Conservation (phyloP, 2,113 vertebrate genomes). For the Lipophrys pholis region DNA sequence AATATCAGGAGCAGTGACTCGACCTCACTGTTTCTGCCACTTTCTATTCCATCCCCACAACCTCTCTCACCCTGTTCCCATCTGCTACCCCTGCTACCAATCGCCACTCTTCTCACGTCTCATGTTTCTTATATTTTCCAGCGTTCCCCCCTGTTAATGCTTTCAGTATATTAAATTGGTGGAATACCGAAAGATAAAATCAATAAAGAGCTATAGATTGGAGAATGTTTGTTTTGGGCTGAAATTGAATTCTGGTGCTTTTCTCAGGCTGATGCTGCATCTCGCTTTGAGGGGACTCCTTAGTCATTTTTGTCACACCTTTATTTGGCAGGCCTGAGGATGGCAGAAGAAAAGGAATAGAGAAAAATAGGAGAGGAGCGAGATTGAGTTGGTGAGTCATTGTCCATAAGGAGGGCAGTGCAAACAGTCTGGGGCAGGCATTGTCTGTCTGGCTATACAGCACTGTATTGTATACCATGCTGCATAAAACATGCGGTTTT, state of each 20-base stretch:
- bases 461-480: conserved; percentile 32
- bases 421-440: conserved; percentile 67
- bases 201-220: conserved; percentile 49
- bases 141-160: not conserved
- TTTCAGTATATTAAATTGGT: conserved; percentile 21
- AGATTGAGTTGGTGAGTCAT: conserved; percentile 70
- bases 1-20: conserved; percentile 31
- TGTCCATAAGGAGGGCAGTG: conserved; percentile 64
- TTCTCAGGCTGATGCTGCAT: conserved; percentile 44
- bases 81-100: not conserved
- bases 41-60: not conserved
- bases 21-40: conserved; percentile 9
- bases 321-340: conserved; percentile 60
- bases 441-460: conserved; percentile 55
- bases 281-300: conserved; percentile 38
- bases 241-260: conserved; percentile 56
- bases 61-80: not conserved
- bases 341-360: conserved; percentile 43
- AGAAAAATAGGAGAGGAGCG: conserved; percentile 51
- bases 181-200: conserved; percentile 36
- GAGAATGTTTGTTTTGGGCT: conserved; percentile 53
- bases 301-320: conserved; percentile 70
- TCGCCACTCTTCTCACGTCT: conserved; percentile 15
- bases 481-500: conserved; percentile 39
- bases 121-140: conserved; percentile 24